These are phyloP conservation scores for Clamator glandarius DNA, from an alignment of 2,797 vertebrate genomes.

Conservation along the genomic window DNA sequence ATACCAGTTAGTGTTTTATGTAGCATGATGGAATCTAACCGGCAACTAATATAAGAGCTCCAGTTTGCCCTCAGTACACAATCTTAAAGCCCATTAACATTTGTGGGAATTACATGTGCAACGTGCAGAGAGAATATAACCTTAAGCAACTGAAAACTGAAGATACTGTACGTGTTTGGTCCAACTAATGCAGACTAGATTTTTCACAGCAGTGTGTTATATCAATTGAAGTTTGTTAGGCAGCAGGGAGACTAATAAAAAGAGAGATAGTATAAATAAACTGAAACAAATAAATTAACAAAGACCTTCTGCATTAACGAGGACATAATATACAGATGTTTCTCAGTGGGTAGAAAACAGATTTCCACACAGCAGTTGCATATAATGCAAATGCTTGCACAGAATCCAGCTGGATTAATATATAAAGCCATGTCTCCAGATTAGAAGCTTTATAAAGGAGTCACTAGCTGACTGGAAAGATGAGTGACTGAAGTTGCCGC, in stretches of 20 bases:
- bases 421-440: neutral
- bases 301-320: slow-evolving; percentile 44
- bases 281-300: slow-evolving; percentile 20
- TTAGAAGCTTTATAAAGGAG: slow-evolving; percentile 1
- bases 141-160: slow-evolving; percentile 41
- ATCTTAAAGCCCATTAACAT: slow-evolving; percentile 62
- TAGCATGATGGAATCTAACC: slow-evolving; percentile 50
- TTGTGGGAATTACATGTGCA: slow-evolving; percentile 38
- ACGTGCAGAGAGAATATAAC: slow-evolving; percentile 8
- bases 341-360: slow-evolving; percentile 61
- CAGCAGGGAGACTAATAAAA: slow-evolving; percentile 70
- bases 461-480: neutral
- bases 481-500: neutral
- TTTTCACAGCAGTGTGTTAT: slow-evolving; percentile 55
- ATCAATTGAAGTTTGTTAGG: slow-evolving; percentile 56
- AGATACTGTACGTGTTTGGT: neutral
- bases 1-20: slow-evolving; percentile 61
- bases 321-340: slow-evolving; percentile 66
- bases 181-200: neutral
- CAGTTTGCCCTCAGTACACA: slow-evolving; percentile 38
- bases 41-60: slow-evolving; percentile 45
- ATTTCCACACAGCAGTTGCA: slow-evolving; percentile 60
- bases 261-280: slow-evolving; percentile 44
- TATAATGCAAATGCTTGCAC: slow-evolving; percentile 50
- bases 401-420: slow-evolving; percentile 49